Evolutionary conservation across 2,888 invertebrate species (phyloP).

Genomic region (Lamellibrachia satsuma): DNA sequence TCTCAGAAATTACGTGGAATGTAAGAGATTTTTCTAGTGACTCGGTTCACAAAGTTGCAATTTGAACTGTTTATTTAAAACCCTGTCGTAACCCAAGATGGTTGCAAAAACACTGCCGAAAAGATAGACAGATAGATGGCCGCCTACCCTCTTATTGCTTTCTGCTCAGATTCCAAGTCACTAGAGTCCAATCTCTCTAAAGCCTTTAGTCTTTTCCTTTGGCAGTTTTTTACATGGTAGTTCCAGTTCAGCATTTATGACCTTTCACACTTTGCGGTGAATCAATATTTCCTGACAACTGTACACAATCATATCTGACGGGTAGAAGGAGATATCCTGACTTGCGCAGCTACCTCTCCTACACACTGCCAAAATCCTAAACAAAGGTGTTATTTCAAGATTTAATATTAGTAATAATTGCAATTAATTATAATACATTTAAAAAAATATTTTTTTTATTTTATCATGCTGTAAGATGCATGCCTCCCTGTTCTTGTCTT

Average conservation of each 20-base stretch:
- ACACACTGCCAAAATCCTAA: neutral
- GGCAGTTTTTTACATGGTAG: neutral
- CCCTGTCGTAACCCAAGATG: neutral
- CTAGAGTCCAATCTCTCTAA: neutral
- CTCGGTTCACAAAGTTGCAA: neutral
- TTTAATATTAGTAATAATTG: neutral
- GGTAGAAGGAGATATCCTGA: neutral
- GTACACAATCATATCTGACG: neutral
- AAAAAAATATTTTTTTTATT: neutral
- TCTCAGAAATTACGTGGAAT: neutral
- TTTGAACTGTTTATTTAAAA: neutral
- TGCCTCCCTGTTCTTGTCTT: neutral
- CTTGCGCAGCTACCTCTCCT: neutral
- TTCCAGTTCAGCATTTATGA: neutral
- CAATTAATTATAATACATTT: neutral
- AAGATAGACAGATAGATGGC: neutral
- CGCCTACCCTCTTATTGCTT: neutral
- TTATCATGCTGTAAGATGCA: neutral
- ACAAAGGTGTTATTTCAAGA: neutral
- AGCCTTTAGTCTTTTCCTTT: neutral
- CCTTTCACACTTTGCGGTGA: neutral
- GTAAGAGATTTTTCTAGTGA: neutral
- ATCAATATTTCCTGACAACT: neutral
- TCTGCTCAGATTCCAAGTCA: neutral
- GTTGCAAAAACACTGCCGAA: neutral